Evolutionary conservation across 2,888 invertebrate genomes (phyloP).

Genomic region (Aphrophora alni): DNA sequence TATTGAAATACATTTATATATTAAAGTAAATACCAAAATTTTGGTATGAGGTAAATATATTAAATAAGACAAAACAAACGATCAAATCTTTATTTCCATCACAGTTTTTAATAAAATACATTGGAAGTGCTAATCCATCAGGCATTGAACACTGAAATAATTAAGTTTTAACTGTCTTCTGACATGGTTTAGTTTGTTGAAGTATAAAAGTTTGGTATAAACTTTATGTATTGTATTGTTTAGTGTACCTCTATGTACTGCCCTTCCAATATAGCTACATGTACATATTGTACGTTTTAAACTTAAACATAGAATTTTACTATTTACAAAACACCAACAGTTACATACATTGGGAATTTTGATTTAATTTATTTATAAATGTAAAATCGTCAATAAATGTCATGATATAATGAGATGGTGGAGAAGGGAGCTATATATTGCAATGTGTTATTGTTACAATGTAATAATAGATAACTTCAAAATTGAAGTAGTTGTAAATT

Average conservation of each 20-base stretch:
- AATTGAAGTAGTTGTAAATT: too few relatives aligned
- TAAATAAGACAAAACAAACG: neutral
- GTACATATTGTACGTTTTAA: neutral
- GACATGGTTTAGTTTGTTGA: neutral
- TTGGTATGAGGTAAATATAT: too few relatives aligned
- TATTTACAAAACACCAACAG: neutral
- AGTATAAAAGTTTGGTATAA: slow-evolving; percentile 37
- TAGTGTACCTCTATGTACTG: neutral
- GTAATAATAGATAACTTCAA: too few relatives aligned
- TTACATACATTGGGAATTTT: too few relatives aligned
- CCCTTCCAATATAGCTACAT: slow-evolving; percentile 22
- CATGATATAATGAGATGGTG: too few relatives aligned
- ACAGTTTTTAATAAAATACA: neutral
- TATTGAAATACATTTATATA: too few relatives aligned
- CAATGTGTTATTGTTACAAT: too few relatives aligned
- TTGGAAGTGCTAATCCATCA: neutral
- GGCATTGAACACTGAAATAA: neutral
- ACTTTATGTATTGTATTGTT: slow-evolving; percentile 29
- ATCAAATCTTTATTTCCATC: slow-evolving; percentile 1
- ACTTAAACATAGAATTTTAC: neutral
- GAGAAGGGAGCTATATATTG: too few relatives aligned
- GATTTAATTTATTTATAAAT: too few relatives aligned
- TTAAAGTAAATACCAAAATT: too few relatives aligned
- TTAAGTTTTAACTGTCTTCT: neutral
- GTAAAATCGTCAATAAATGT: too few relatives aligned